phyloP scores from a whole-genome alignment of 2,797 vertebrate genomes.

The Podarcis lilfordi region DNA sequence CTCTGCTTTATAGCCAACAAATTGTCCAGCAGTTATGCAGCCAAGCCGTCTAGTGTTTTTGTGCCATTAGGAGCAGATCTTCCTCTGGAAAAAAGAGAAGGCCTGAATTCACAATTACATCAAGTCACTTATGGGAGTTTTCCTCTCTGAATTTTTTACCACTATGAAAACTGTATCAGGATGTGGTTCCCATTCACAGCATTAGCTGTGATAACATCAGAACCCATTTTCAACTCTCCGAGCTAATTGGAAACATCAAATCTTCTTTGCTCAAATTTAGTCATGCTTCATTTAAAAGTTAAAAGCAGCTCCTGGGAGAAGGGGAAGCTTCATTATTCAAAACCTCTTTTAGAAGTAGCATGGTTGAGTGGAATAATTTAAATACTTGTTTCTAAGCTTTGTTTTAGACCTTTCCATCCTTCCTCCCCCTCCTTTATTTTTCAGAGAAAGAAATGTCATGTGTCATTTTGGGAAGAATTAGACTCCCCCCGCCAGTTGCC shows the following conservation, averaged over 20 bases:
- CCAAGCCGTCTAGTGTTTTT: conserved; percentile 40
- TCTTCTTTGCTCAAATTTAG: conserved; percentile 74
- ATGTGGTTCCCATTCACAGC: conserved; percentile 73
- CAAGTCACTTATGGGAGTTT: conserved; percentile 68
- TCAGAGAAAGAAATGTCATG: conserved; percentile 22
- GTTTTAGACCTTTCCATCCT: conserved; percentile 17
- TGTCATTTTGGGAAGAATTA: conserved; percentile 20
- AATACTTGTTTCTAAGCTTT: conserved; percentile 43
- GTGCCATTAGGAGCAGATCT: conserved; percentile 21
- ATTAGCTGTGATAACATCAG: conserved; percentile 74
- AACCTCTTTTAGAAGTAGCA: conserved; percentile 45
- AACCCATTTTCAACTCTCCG: conserved; percentile 62
- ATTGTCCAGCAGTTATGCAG: conserved; percentile 39
- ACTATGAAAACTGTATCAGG: conserved; percentile 67
- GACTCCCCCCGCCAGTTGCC: conserved; percentile 14
- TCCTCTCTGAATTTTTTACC: conserved; percentile 65
- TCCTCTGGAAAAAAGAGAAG: conserved; percentile 44
- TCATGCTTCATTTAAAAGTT: conserved; percentile 76
- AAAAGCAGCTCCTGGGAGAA: conserved; percentile 62
- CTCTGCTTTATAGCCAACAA: conserved; percentile 17
- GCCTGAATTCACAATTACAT: conserved; percentile 23
- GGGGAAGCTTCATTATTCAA: conserved; percentile 49
- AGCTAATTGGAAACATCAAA: conserved; percentile 83
- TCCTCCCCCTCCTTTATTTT: conserved; percentile 16
- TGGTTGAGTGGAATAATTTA: conserved; percentile 56